A percentile compares a stretch with the other conserved stretches of the same genome.
Conservation (phyloP, 1,140 invertebrate genomes). For the Diploscapter pachys region DNA sequence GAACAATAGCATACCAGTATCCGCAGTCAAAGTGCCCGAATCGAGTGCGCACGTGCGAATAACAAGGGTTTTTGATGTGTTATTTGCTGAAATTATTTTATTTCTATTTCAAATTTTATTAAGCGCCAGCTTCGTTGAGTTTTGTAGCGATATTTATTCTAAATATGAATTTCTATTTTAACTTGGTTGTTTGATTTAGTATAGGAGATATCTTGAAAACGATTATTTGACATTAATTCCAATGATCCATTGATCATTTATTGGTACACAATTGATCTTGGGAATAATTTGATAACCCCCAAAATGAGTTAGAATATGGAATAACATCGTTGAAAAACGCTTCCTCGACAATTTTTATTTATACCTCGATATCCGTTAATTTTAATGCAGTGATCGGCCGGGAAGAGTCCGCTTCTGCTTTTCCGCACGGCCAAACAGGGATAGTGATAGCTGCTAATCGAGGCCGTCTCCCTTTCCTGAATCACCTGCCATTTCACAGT, state of each 20-base stretch:
- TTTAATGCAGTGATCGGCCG: constrained; percentile 93
- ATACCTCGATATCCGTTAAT: constrained; percentile 79
- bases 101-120: no score
- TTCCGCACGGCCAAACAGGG: constrained; percentile 89
- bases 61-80: constrained; percentile 57
- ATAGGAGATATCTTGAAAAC: no score
- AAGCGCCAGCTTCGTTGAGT: no score
- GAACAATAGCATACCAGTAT: constrained; percentile 49
- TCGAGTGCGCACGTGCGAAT: constrained; percentile 65
- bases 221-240: no score
- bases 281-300: no score
- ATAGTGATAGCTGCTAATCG: constrained; percentile 75
- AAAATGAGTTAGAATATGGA: no score
- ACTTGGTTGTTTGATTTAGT: no score
- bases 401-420: constrained; percentile 84
- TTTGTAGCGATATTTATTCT: no score
- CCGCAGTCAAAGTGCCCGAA: constrained; percentile 61
- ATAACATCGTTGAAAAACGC: no score
- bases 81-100: constrained; percentile 44
- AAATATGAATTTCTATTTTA: no score
- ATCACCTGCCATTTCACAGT: neutral
- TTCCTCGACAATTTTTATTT: constrained; percentile 36
- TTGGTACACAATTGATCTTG: no score
- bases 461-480: constrained; percentile 65
- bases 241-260: no score